phyloP scores from a whole-genome alignment of 2,888 invertebrate species.

The Microplitis deprimator region DNA sequence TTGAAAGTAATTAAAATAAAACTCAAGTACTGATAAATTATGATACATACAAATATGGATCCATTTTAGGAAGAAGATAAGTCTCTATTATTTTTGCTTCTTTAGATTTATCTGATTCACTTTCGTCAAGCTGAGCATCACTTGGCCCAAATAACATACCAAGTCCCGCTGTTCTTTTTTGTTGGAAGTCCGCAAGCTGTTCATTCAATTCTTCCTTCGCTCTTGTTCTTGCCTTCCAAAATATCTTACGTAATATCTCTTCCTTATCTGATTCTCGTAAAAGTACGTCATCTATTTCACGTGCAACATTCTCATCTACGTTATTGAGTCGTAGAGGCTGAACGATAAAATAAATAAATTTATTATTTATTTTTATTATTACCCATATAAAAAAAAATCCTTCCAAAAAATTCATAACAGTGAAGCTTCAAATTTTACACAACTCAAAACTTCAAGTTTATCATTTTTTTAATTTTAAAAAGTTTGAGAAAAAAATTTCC shows the following conservation, averaged over 20 bases:
- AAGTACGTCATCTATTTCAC: conserved; percentile 91
- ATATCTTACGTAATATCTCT: conserved; percentile 87
- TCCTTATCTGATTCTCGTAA: conserved; percentile 90
- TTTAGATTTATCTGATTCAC: conserved; percentile 83
- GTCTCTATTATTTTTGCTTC: conserved; percentile 84
- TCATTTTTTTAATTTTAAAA: too few species aligned
- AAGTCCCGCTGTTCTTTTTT: conserved; percentile 90
- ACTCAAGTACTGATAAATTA: background rate
- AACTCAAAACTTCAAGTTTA: too few species aligned
- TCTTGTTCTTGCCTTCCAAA: conserved; percentile 88
- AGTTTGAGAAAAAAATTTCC: too few species aligned
- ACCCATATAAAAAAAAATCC: conserved; percentile 14
- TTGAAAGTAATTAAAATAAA: conserved; percentile 24
- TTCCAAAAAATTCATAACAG: too few species aligned
- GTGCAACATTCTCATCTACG: conserved; percentile 88
- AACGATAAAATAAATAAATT: conserved; percentile 46
- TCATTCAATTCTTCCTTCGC: conserved; percentile 87
- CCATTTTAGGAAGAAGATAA: conserved; percentile 81
- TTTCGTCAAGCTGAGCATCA: conserved; percentile 84
- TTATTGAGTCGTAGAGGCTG: conserved; percentile 84
- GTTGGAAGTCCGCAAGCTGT: conserved; percentile 87
- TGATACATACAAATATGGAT: conserved; percentile 77
- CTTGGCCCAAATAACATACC: conserved; percentile 91
- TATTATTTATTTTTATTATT: too few species aligned
- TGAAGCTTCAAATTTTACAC: too few species aligned